phyloP scores from a whole-genome alignment of 2,113 vertebrate genomes.

The Cynoglossus semilaevis region DNA sequence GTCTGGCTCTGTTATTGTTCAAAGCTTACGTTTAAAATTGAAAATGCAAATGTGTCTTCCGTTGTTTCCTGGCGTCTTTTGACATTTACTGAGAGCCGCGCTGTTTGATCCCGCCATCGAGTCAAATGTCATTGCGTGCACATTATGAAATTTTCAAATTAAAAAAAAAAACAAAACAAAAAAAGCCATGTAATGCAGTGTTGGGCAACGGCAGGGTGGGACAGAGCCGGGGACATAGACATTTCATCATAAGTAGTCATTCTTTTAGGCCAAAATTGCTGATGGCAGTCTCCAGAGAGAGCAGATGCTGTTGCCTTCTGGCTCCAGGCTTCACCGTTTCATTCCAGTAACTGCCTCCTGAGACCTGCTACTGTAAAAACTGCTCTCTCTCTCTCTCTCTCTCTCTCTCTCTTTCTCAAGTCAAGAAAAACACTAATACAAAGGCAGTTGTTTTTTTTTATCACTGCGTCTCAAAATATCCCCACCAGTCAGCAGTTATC shows the following conservation, averaged over 20 bases:
- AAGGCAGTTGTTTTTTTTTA: conserved; percentile 25
- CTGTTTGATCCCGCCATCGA: conserved; percentile 50
- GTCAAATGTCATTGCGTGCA: conserved; percentile 57
- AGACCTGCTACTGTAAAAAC: conserved; percentile 63
- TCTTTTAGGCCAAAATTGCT: conserved; percentile 62
- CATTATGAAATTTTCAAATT: conserved; percentile 52
- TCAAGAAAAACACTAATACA: conserved; percentile 47
- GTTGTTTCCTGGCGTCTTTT: conserved; percentile 46
- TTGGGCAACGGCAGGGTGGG: conserved; percentile 13
- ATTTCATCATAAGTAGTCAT: conserved; percentile 56
- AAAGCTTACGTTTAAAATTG: conserved; percentile 32
- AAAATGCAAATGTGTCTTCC: conserved; percentile 32
- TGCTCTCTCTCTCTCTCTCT: conserved; percentile 12
- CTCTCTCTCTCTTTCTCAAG: conserved; percentile 29
- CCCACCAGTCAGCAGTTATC: conserved; percentile 37
- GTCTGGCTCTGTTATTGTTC: conserved; percentile 8
- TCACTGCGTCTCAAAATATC: conserved; percentile 37
- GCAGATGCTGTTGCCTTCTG: conserved; percentile 73
- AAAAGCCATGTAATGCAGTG: conserved; percentile 13
- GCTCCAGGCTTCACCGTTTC: conserved; percentile 62
- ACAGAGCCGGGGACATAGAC: conserved; percentile 17
- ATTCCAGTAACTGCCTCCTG: conserved; percentile 61
- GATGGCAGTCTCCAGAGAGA: conserved; percentile 68
- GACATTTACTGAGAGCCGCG: conserved; percentile 61
- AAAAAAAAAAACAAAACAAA: conserved; percentile 35